Evolutionary conservation across 2,113 vertebrate species (phyloP).

Genomic region (Dolichallabes microphthalmus): DNA sequence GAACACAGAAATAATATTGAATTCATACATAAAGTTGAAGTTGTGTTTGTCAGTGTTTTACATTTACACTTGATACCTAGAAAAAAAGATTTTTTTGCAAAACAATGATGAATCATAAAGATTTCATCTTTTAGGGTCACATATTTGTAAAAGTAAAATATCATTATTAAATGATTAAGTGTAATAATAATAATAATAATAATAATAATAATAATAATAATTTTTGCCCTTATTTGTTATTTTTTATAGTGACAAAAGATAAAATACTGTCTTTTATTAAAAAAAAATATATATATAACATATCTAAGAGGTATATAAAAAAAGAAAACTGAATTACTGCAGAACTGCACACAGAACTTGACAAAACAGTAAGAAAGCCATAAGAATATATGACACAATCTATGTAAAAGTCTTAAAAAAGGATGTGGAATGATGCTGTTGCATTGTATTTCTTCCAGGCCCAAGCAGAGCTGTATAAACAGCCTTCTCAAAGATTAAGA

Average conservation of each 20-base stretch:
- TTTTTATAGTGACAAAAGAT: no score
- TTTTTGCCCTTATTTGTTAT: no score
- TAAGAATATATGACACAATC: background rate
- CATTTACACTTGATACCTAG: background rate
- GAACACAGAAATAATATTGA: background rate
- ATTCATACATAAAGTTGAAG: background rate
- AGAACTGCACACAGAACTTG: background rate
- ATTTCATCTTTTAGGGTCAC: no score
- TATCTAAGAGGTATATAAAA: no score
- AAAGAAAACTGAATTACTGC: background rate
- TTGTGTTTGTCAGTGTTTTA: background rate
- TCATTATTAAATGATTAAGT: no score
- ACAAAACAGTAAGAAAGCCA: background rate
- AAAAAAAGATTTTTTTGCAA: background rate
- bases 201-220: background rate
- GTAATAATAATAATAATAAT: background rate
- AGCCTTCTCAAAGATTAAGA: conserved; percentile 59
- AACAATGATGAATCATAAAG: background rate
- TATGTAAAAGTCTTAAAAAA: background rate
- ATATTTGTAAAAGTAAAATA: no score
- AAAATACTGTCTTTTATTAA: no score
- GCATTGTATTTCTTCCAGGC: background rate
- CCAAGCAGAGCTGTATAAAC: background rate
- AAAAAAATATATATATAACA: no score
- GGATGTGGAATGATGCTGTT: background rate